phyloP scores from a whole-genome alignment of 2,113 vertebrate species.

The Grantiella picta region DNA sequence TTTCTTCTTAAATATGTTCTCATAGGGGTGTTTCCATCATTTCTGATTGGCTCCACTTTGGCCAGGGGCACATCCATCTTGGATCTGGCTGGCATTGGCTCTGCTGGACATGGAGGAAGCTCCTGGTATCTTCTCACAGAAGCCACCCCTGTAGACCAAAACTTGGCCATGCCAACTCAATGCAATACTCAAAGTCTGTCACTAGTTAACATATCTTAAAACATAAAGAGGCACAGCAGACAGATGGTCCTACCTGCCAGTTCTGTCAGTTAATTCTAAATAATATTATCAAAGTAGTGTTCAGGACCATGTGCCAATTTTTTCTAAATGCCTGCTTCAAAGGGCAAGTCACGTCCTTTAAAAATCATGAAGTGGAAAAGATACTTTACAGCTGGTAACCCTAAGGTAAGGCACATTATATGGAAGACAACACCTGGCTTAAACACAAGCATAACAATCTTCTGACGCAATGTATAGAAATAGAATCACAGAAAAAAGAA shows the following conservation, averaged over 20 bases:
- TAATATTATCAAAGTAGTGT: not conserved
- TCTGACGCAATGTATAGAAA: not conserved
- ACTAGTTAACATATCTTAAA: not conserved
- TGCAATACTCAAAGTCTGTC: not conserved
- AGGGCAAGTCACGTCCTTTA: not conserved
- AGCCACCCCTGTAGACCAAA: not conserved
- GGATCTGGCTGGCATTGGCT: not conserved
- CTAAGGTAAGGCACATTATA: not conserved
- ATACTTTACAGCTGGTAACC: not conserved
- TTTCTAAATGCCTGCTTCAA: not conserved
- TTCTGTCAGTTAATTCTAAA: not conserved
- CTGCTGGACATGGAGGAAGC: not conserved
- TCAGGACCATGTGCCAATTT: not conserved
- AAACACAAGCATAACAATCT: not conserved
- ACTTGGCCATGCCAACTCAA: not conserved
- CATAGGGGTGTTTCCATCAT: not conserved
- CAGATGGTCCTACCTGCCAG: not conserved
- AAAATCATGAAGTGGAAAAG: not conserved
- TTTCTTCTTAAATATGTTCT: not conserved
- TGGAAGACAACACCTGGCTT: not conserved
- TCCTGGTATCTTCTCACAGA: not conserved
- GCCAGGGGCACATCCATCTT: accelerated
- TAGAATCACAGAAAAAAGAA: not conserved
- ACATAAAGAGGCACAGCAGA: not conserved
- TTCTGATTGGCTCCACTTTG: not conserved